Evolutionary conservation across 2,113 vertebrate genomes (phyloP), one percentile per base, ranked within the genome.

Genomic region (Ifrita kowaldi): DNA sequence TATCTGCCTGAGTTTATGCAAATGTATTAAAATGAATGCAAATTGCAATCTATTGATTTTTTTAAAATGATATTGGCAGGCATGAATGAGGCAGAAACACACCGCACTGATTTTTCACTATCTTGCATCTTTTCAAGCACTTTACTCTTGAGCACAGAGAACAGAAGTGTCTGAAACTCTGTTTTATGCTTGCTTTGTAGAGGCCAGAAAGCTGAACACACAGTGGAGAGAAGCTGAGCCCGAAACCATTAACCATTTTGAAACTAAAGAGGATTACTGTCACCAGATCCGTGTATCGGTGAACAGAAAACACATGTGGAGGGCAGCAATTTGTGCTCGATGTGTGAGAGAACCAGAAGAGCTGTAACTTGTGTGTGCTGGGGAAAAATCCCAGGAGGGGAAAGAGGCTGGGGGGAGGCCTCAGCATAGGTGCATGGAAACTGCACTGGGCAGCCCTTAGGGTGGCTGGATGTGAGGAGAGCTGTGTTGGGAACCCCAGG

Each of bases 1-100:
- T 90, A 87, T 95, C 84, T 95, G 79, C 69, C 79, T 68, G 69
- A 11, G 70, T 71, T 95, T 92, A 97, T 97, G 96, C 85, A 97
- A 96, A 97, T 96, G 35, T 96, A 97, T 97, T 94, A 90, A 95
- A 95, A 96, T 96, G 81, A 96, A 97, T 97, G 96, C 96, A 95
- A 97, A 97, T 97, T 97, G 96, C 95, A 97, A 97, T 97, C 96
- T 96, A 97, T 97, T 96, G 93, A 89, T 96, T 96, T 96, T 95
- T 93, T 94, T 46, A 1, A 63, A 93, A 96, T 84, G 30, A 80
- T 97, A 96, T 96, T 96, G 96, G 93, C 95, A 96, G 95, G 90
- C 88, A 14, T 81, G 90, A 96, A 88, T 84, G 83, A 96, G 83
- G 93, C 71, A 87, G 92, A 86, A 96, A 93, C 92, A 90, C 92